phyloP scores from a whole-genome alignment of 2,113 vertebrate genomes.

The Vicugna pacos region DNA sequence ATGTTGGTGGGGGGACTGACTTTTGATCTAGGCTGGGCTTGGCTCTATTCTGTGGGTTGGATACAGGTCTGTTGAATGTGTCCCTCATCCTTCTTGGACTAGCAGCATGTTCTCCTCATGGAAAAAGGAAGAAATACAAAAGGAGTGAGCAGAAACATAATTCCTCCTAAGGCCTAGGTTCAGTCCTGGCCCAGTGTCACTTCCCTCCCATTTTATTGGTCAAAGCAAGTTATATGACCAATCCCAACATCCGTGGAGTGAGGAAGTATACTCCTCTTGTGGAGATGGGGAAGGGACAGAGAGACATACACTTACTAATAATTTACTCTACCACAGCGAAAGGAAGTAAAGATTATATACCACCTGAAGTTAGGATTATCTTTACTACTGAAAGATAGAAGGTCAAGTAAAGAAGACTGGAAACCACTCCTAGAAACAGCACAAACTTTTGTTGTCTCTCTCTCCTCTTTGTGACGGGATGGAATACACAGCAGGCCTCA shows the following conservation, averaged over 20 bases:
- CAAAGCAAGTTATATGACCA: background rate
- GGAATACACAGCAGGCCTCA: background rate
- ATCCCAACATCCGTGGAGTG: background rate
- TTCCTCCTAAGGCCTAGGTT: background rate
- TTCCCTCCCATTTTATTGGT: background rate
- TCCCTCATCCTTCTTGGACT: background rate
- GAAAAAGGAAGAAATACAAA: background rate
- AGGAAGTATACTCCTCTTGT: background rate
- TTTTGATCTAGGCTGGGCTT: background rate
- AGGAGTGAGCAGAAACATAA: background rate
- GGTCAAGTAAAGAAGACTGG: background rate
- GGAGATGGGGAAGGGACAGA: background rate
- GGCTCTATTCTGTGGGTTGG: background rate
- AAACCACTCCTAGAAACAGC: background rate
- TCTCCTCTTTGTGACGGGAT: background rate
- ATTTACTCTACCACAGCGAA: background rate
- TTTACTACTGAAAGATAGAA: background rate
- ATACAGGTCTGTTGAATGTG: background rate
- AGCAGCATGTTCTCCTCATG: background rate
- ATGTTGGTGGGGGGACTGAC: rapidly evolving
- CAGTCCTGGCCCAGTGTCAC: background rate
- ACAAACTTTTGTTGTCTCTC: background rate
- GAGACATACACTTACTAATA: background rate
- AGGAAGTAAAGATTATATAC: background rate
- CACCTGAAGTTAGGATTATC: background rate